Evolutionary conservation across 2,888 invertebrate genomes (phyloP).

Genomic region (Peribatodes rhomboidaria): DNA sequence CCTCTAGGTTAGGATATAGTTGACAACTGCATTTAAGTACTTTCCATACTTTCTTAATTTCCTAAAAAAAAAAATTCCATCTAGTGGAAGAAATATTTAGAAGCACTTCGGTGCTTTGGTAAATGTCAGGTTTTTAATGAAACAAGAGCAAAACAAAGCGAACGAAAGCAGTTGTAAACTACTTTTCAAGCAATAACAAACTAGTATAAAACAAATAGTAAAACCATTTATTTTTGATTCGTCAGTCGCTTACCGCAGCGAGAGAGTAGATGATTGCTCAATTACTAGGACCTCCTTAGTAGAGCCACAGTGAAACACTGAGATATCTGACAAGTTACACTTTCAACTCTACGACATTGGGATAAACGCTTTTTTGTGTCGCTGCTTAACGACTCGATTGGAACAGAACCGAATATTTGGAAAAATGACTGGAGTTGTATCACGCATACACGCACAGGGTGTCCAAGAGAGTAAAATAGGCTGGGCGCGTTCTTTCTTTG

Average conservation of each 20-base stretch:
- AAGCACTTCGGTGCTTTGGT: not conserved
- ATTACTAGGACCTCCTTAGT: conserved; percentile 86
- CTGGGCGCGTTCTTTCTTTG: not conserved
- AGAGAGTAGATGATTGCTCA: conserved; percentile 86
- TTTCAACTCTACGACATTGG: conserved; percentile 72
- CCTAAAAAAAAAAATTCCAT: too few species aligned
- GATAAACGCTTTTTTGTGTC: conserved; percentile 74
- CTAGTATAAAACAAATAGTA: conserved; percentile 77
- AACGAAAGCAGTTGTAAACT: conserved; percentile 41
- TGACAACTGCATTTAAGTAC: too few species aligned
- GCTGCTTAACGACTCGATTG: conserved; percentile 38
- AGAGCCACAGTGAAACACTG: conserved; percentile 66
- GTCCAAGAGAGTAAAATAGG: not conserved
- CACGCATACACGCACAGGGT: not conserved
- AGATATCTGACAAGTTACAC: conserved; percentile 63
- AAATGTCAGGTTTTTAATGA: not conserved
- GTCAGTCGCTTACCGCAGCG: conserved; percentile 82
- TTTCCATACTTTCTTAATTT: too few species aligned
- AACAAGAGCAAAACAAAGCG: conserved; percentile 39
- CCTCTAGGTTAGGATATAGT: too few species aligned
- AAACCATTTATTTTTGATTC: conserved; percentile 81
- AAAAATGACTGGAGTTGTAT: not conserved
- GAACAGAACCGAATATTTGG: conserved; percentile 17
- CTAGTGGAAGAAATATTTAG: too few species aligned
- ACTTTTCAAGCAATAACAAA: conserved; percentile 60